These are phyloP conservation scores for Atherinosoma microstoma DNA, from an alignment of 2,797 vertebrate genomes.

Conservation along the genomic window DNA sequence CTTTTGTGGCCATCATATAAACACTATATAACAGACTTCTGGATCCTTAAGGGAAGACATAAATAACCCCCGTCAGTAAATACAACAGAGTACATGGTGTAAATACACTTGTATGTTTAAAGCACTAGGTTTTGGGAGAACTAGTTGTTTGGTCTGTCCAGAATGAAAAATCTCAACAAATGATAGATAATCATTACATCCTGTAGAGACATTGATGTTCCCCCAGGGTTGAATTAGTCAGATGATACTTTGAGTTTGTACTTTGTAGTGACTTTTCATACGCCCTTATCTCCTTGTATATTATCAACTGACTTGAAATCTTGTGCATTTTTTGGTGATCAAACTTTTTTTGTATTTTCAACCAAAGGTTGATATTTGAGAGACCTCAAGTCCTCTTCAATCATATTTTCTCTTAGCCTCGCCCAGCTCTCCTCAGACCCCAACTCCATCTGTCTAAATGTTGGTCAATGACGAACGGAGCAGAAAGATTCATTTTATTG, in stretches of 20 bases:
- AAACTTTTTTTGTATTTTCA: neutral
- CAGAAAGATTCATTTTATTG: too few relatives aligned
- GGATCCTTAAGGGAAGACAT: neutral
- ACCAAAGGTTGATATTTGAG: neutral
- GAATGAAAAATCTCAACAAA: neutral
- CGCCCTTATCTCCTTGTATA: neutral
- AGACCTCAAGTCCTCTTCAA: neutral
- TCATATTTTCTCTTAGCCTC: too few relatives aligned
- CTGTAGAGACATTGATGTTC: neutral
- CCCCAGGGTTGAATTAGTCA: neutral
- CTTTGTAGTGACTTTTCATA: too few relatives aligned
- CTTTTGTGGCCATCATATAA: neutral
- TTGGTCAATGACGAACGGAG: neutral
- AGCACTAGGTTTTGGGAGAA: neutral
- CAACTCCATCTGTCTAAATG: constrained; percentile 29
- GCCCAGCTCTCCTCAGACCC: constrained; percentile 5
- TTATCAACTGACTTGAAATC: neutral
- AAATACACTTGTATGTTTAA: neutral
- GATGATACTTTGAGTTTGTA: neutral
- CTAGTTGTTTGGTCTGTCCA: neutral
- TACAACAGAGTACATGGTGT: neutral
- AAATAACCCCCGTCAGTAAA: constrained; percentile 9
- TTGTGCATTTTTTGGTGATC: too few relatives aligned
- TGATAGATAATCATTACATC: neutral
- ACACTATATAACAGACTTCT: neutral